phyloP scores from a whole-genome alignment of 1,140 invertebrate genomes.

The Sycophaga agraensis region DNA sequence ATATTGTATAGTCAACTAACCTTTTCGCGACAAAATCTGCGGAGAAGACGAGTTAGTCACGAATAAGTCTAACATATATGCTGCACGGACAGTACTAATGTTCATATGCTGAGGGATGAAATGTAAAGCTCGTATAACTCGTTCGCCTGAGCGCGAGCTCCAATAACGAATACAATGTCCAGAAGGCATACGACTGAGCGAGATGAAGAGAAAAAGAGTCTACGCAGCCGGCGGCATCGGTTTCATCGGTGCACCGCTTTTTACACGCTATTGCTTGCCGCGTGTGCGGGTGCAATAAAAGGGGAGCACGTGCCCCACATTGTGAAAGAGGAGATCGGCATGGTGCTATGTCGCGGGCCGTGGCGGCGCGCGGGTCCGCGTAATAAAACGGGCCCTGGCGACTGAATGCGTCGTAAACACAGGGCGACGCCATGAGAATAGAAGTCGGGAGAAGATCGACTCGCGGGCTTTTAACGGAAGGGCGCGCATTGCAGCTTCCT shows the following conservation, averaged over 20 bases:
- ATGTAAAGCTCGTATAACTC: too few relatives aligned
- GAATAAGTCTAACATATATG: too few relatives aligned
- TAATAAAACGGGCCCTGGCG: background rate
- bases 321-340: background rate
- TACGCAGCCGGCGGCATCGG: background rate
- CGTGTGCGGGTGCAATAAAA: background rate
- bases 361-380: slow-evolving; percentile 1
- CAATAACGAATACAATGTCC: too few relatives aligned
- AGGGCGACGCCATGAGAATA: too few relatives aligned
- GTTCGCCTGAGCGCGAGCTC: too few relatives aligned
- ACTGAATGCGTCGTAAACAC: background rate
- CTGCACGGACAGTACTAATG: too few relatives aligned
- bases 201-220: too few relatives aligned
- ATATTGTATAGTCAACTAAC: too few relatives aligned
- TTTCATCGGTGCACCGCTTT: background rate
- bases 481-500: background rate
- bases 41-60: too few relatives aligned
- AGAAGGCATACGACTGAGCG: too few relatives aligned
- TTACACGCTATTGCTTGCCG: background rate
- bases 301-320: background rate
- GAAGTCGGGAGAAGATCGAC: slow-evolving; percentile 3
- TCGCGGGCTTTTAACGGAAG: slow-evolving; percentile 12
- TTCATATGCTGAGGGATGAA: too few relatives aligned
- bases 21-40: too few relatives aligned
- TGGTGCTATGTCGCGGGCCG: background rate